A percentile compares a stretch with the other conserved stretches of the same genome.
These are phyloP conservation scores for Agelaius phoeniceus DNA, from an alignment of 2,113 vertebrate species.

Conservation along the genomic window DNA sequence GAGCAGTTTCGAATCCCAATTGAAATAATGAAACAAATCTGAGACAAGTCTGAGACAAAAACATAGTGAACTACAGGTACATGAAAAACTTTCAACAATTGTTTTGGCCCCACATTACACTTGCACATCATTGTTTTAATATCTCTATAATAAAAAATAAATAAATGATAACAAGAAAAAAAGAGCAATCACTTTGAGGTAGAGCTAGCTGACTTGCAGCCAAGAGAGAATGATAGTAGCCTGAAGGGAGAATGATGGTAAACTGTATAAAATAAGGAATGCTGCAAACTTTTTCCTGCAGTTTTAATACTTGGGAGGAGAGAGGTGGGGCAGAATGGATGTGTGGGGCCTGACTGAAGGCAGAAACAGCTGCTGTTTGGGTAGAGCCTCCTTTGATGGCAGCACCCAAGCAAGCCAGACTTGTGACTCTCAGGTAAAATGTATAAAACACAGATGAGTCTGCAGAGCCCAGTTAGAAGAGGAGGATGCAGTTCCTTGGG, in stretches of 20 bases:
- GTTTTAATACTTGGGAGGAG: not conserved
- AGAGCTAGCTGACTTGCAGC: not conserved
- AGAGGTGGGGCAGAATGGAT: not conserved
- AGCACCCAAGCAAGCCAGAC: not conserved
- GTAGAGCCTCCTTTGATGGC: not conserved
- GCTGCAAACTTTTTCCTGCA: not conserved
- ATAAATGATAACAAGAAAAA: accelerated
- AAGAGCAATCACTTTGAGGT: not conserved
- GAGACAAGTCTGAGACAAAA: not conserved
- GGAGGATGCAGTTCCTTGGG: not conserved
- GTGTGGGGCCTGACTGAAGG: not conserved
- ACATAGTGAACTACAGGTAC: not conserved
- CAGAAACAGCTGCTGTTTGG: not conserved
- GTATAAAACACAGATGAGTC: not conserved
- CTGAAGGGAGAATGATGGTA: not conserved
- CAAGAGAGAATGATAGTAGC: not conserved
- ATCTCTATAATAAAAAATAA: not conserved
- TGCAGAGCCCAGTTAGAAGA: not conserved
- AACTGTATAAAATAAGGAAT: not conserved
- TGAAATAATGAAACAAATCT: not conserved
- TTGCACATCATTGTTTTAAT: not conserved
- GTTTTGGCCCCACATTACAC: not conserved
- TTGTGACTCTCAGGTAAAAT: not conserved
- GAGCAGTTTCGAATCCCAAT: not conserved
- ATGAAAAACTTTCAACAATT: not conserved